Conservation (phyloP, 2,113 vertebrate genomes). For the Dinomys branickii region DNA sequence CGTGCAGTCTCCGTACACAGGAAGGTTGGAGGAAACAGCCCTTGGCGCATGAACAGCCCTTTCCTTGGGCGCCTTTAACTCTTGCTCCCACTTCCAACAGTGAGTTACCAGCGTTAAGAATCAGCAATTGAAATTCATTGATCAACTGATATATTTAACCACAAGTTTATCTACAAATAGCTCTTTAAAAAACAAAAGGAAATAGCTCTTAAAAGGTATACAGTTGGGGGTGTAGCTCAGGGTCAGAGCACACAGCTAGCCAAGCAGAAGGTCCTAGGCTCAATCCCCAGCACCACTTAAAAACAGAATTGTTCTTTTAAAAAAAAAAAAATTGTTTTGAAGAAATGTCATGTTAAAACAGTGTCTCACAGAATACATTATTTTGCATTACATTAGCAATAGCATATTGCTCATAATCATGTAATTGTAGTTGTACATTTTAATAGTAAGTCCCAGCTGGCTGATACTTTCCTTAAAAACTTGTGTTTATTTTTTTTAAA, state of each 20-base stretch:
- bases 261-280: background rate
- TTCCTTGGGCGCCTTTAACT: background rate
- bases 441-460: background rate
- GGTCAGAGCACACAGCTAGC: background rate
- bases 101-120: background rate
- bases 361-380: background rate
- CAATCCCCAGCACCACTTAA: background rate
- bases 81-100: background rate
- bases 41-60: background rate
- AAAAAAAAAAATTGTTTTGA: background rate
- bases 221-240: background rate
- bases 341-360: slow-evolving; percentile 20
- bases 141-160: background rate
- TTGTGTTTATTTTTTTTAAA: background rate
- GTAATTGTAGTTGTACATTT: background rate
- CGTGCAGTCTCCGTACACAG: background rate
- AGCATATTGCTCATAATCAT: background rate
- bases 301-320: too few species aligned
- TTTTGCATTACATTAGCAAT: background rate
- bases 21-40: background rate
- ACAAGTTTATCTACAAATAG: background rate
- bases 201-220: background rate
- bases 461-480: background rate
- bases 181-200: too few species aligned
- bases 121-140: background rate